Evolutionary conservation across 2,797 vertebrate species (phyloP).

Genomic region (Eulemur coronatus): DNA sequence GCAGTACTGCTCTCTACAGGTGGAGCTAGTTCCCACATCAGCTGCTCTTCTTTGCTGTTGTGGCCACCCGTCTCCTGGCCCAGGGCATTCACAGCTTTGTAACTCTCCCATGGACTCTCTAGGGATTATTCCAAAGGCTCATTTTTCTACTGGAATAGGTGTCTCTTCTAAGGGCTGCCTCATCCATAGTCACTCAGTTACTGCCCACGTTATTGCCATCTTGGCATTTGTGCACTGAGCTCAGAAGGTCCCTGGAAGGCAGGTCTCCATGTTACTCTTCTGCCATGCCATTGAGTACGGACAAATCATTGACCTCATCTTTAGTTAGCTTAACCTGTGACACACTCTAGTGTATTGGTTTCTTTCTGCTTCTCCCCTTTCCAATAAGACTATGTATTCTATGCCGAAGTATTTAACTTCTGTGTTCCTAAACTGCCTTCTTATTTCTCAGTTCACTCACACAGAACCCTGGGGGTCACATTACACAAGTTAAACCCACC

Average conservation of each 20-base stretch:
- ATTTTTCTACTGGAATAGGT: not conserved
- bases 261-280: not conserved
- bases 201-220: not conserved
- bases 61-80: slow-evolving; percentile 50
- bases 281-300: not conserved
- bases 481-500: not conserved
- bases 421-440: not conserved
- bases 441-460: not conserved
- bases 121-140: not conserved
- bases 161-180: not conserved
- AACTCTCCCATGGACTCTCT: not conserved
- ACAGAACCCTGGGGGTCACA: not conserved
- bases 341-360: not conserved
- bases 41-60: slow-evolving; percentile 22
- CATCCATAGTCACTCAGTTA: not conserved
- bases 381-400: not conserved
- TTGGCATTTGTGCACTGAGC: not conserved
- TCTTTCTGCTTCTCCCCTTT: not conserved
- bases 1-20: not conserved
- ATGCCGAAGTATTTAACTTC: not conserved
- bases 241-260: not conserved
- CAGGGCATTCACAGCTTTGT: not conserved
- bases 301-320: not conserved
- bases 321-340: not conserved
- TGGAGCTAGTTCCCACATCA: not conserved